These are phyloP conservation scores for Aspiorhynchus laticeps DNA, from an alignment of 2,113 vertebrate species.

Conservation along the genomic window DNA sequence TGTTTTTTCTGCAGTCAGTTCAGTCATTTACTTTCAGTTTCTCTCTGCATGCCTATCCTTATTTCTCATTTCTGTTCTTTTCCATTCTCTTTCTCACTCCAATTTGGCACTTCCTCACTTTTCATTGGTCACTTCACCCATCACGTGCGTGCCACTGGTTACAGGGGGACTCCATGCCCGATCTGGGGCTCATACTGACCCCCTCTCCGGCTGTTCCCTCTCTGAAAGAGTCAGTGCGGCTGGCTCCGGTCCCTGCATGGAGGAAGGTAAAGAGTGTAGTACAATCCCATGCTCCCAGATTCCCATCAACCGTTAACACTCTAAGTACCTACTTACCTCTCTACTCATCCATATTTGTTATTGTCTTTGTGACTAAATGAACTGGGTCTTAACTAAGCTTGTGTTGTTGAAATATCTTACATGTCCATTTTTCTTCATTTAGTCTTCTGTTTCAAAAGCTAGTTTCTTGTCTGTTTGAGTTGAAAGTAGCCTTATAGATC, in stretches of 20 bases:
- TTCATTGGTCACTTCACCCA: conserved; percentile 48
- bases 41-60: conserved; percentile 42
- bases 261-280: conserved; percentile 89
- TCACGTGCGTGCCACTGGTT: conserved; percentile 63
- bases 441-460: neutral
- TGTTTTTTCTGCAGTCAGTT: neutral
- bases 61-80: conserved; percentile 63
- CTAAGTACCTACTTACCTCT: conserved; percentile 32
- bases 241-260: conserved; percentile 86
- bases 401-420: neutral
- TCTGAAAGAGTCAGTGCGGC: conserved; percentile 77
- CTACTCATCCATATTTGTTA: neutral
- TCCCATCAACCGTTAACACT: conserved; percentile 22
- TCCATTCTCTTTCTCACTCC: conserved; percentile 60
- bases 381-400: neutral
- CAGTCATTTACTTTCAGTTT: conserved; percentile 49
- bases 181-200: conserved; percentile 81
- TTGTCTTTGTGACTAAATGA: conserved; percentile 5
- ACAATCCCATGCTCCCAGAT: neutral
- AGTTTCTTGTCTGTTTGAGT: neutral
- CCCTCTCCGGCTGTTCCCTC: conserved; percentile 73
- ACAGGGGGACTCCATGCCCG: conserved; percentile 83
- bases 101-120: conserved; percentile 50
- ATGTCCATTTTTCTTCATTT: neutral
- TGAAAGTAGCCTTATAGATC: neutral